Conservation (phyloP, 2,797 vertebrate genomes). For the Aphelocoma californica region DNA sequence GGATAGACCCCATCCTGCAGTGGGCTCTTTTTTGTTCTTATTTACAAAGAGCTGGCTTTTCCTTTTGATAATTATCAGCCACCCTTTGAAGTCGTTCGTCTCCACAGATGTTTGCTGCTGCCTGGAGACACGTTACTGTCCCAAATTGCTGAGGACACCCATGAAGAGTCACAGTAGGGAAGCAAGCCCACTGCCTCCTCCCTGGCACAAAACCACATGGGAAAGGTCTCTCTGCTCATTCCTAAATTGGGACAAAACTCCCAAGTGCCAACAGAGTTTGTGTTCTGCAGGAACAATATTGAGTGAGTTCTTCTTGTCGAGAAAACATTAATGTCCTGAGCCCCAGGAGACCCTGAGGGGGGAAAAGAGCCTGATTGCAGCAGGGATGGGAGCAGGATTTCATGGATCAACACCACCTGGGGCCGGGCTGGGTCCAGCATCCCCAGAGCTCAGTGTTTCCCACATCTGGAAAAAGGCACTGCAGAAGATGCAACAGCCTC, state of each 20-base stretch:
- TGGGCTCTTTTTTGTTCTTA: neutral
- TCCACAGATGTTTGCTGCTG: constrained; percentile 39
- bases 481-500: neutral
- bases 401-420: neutral
- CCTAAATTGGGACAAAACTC: neutral
- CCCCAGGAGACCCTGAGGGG: neutral
- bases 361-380: neutral
- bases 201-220: neutral
- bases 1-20: neutral
- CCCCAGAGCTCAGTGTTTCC: neutral
- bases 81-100: constrained; percentile 4
- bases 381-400: neutral
- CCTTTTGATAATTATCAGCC: constrained; percentile 10
- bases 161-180: neutral
- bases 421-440: neutral
- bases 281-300: neutral
- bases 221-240: neutral
- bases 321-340: neutral
- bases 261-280: neutral
- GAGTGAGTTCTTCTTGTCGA: neutral
- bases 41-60: constrained; percentile 9
- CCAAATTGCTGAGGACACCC: constrained; percentile 22
- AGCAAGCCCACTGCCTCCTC: neutral
- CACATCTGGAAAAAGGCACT: neutral
- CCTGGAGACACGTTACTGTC: neutral